A percentile compares a stretch with the other conserved stretches of the same genome.
Conservation (phyloP, 2,888 invertebrate genomes). For the Dendrolimus houi region DNA sequence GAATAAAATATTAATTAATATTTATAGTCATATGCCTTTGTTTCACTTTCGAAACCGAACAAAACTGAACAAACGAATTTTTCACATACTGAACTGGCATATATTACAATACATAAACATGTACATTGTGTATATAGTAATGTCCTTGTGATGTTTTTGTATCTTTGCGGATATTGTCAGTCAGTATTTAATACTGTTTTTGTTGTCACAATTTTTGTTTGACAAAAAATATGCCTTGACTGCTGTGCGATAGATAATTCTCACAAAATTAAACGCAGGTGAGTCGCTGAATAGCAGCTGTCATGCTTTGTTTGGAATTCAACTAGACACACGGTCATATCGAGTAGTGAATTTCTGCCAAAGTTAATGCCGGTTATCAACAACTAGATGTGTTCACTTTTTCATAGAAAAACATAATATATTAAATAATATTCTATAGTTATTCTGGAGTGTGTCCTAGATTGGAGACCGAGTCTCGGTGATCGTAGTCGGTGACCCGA, state of each 20-base stretch:
- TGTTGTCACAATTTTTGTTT: constrained; percentile 8
- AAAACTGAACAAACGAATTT: neutral
- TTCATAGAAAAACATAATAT: too few relatives aligned
- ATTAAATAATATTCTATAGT: too few relatives aligned
- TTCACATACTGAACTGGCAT: neutral
- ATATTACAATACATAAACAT: neutral
- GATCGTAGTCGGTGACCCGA: too few relatives aligned
- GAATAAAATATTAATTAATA: neutral
- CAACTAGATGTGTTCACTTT: too few relatives aligned
- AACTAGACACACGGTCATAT: neutral
- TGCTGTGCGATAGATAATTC: constrained; percentile 25
- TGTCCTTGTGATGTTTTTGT: constrained; percentile 1
- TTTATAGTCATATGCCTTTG: neutral
- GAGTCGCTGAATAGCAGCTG: constrained; percentile 27
- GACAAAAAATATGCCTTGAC: constrained; percentile 10
- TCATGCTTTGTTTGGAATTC: constrained; percentile 29
- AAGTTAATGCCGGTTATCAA: too few relatives aligned
- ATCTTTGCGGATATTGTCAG: constrained; percentile 4
- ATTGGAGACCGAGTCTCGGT: too few relatives aligned
- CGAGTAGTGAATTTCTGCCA: neutral
- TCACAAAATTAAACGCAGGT: constrained; percentile 23
- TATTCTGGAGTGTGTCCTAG: too few relatives aligned
- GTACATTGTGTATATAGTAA: neutral
- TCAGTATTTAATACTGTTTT: constrained; percentile 11
- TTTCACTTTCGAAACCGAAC: neutral